Evolutionary conservation across 2,888 invertebrate genomes (phyloP).

Genomic region (Tetropium fuscum): DNA sequence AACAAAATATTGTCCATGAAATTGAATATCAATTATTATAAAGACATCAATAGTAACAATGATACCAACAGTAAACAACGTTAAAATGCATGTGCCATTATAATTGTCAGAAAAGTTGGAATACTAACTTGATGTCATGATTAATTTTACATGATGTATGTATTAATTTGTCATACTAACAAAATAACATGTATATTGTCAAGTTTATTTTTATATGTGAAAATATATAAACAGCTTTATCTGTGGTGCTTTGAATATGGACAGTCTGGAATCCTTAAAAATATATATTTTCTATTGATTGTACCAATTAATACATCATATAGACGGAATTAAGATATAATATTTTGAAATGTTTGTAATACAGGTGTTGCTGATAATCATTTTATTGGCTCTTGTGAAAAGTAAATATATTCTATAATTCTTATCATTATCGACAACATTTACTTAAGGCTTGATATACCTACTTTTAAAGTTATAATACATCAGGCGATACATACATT

Average conservation of each 20-base stretch:
- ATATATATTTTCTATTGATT: conserved; percentile 9
- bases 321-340: conserved; percentile 25
- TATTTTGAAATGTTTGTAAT: conserved; percentile 32
- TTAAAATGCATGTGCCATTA: too few relatives aligned
- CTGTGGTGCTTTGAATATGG: neutral
- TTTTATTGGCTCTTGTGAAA: conserved; percentile 44
- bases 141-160: neutral
- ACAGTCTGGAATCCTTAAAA: too few relatives aligned
- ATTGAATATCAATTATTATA: too few relatives aligned
- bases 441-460: conserved; percentile 31
- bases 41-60: too few relatives aligned
- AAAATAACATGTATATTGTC: neutral
- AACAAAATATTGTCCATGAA: too few relatives aligned
- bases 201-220: too few relatives aligned
- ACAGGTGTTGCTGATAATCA: conserved; percentile 39
- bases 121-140: too few relatives aligned
- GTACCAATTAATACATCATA: conserved; percentile 21
- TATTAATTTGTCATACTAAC: neutral
- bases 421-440: conserved; percentile 30
- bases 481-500: neutral
- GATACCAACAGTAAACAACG: too few relatives aligned
- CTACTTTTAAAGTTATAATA: neutral
- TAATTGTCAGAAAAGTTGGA: too few relatives aligned
- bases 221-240: neutral
- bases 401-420: conserved; percentile 36